Base-by-base conservation (phyloP, 2,888 invertebrate genomes). In the Adelphocoris suturalis region DNA sequence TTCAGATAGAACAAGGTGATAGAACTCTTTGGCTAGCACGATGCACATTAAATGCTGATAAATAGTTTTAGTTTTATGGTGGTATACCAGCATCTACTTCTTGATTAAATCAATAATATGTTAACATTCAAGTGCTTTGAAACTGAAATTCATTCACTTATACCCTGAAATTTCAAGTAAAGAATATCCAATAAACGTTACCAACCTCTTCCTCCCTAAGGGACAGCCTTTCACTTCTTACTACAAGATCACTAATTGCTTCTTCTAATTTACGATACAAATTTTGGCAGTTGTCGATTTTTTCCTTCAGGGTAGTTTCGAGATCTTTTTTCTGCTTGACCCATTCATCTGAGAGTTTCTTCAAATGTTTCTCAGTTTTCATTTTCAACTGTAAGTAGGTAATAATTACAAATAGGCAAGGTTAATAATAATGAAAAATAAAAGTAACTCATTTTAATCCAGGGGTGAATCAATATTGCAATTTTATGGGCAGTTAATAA, bases 231-330 rank as follows among this genome's bases (percentile, higher is more conserved):
- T 94, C 94, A 7, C 94, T 94, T 3, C 94, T 92, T 0, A 94
- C 93, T 37, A 94, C 92, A 89, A 95, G 94, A 93, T 95, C 95
- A 78, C 95, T 95, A 0, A 95, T 95, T n/a, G 95, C 95, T n/a
- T 94, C 93, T 91, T 95, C 94, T 12, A 96, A 93, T 91, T 95
- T 95, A 0, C 94, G 94, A 0, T 95, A 95, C 0, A 96, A 93
- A 47, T 93, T 93, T 90, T 95, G 94, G 91, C 96, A 96, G 92
- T 95, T 95, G 80, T 95, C 95, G 5, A 96, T 94, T 84, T 95
- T 95, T 7, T 93, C 93, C 0, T 94, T 93, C 14, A 96, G 93
- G 92, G 95, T 95, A 0, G 93, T 93, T 92, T 96, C 95, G 78
- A 96, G 92, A 91, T 94, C 94, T 4, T 93, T 92, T 13, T 94